Conservation (phyloP, 2,113 vertebrate species). For the Uropsilus gracilis region DNA sequence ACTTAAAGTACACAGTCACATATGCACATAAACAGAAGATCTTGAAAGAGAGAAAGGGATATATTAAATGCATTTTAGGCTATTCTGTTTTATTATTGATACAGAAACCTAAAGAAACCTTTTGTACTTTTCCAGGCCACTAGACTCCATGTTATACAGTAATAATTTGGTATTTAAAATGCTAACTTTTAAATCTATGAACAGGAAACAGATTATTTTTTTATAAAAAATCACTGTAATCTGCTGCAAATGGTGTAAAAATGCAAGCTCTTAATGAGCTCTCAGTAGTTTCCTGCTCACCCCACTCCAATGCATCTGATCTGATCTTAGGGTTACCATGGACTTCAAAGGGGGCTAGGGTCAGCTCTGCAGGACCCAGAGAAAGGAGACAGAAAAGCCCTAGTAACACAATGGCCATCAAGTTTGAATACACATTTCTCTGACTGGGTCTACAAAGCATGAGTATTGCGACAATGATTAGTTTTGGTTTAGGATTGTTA, state of each 20-base stretch:
- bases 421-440: constrained; percentile 72
- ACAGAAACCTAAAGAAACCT: not conserved
- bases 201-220: not conserved
- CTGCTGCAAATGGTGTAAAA: constrained; percentile 38
- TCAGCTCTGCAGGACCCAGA: constrained; percentile 41
- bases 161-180: constrained; percentile 1
- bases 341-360: constrained; percentile 63
- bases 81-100: not conserved
- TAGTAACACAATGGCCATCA: constrained; percentile 62
- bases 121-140: not conserved
- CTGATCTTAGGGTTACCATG: constrained; percentile 41
- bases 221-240: not conserved
- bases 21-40: not conserved
- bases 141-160: not conserved
- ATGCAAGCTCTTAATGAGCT: constrained; percentile 37
- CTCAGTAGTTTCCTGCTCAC: not conserved
- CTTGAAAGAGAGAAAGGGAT: not conserved
- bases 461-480: constrained; percentile 52
- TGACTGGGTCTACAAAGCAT: constrained; percentile 59
- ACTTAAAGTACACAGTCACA: not conserved
- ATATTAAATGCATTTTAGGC: not conserved
- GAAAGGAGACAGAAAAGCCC: constrained; percentile 7
- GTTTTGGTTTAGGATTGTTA: constrained; percentile 49
- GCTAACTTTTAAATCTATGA: not conserved
- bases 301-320: not conserved